Evolutionary conservation across 2,888 invertebrate species (phyloP).

Genomic region (Clepsis dumicolana): DNA sequence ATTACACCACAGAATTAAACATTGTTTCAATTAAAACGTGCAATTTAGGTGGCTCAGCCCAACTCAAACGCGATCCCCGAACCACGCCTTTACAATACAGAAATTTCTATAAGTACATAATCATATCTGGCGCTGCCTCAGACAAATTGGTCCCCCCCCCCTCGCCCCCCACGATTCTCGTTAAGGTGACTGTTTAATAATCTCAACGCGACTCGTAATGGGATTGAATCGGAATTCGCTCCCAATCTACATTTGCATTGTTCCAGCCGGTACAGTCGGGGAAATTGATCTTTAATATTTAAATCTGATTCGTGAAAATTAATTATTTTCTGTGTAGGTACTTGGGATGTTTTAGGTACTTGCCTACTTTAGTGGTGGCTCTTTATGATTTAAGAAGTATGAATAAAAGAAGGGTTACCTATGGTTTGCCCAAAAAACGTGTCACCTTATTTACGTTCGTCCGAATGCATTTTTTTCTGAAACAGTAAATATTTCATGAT

Average conservation of each 20-base stretch:
- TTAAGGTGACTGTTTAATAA: slow-evolving; percentile 79
- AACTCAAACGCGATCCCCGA: slow-evolving; percentile 3
- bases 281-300: slow-evolving; percentile 53
- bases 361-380: too few species aligned
- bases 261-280: slow-evolving; percentile 59
- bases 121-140: slow-evolving; percentile 42
- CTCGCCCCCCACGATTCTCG: slow-evolving; percentile 60
- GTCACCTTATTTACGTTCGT: too few species aligned
- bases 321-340: slow-evolving; percentile 27
- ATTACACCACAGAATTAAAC: slow-evolving; percentile 2
- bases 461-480: too few species aligned
- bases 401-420: too few species aligned
- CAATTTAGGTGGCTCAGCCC: slow-evolving; percentile 1
- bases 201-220: slow-evolving; percentile 77
- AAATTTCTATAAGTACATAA: slow-evolving; percentile 48
- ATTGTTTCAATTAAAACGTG: slow-evolving; percentile 8
- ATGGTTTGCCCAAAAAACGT: too few species aligned
- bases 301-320: slow-evolving; percentile 38
- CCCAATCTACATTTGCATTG: slow-evolving; percentile 56
- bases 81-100: slow-evolving; percentile 33
- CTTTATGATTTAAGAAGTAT: neutral
- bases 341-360: slow-evolving; percentile 4
- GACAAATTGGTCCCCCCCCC: slow-evolving; percentile 41
- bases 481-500: too few species aligned
- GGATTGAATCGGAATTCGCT: slow-evolving; percentile 70